These are phyloP conservation scores for Pterobdella sp. DNA, from an alignment of 2,888 invertebrate species.

Conservation along the genomic window DNA sequence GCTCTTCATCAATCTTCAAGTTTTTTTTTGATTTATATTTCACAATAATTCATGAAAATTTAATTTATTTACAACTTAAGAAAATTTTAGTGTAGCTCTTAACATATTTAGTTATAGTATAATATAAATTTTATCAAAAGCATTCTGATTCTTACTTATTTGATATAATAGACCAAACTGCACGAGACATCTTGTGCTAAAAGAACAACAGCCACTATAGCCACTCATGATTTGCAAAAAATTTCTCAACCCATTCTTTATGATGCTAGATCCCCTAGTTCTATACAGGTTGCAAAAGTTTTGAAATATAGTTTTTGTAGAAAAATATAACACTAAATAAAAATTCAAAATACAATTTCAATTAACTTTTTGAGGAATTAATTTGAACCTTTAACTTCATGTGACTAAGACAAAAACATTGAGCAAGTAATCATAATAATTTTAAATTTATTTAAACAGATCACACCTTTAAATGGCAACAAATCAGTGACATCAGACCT, in stretches of 20 bases:
- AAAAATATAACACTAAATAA: no score
- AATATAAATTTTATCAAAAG: background rate
- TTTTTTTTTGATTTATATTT: constrained; percentile 36
- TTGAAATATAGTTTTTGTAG: no score
- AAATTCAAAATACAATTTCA: no score
- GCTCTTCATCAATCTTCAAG: constrained; percentile 67
- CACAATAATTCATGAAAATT: background rate
- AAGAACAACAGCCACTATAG: constrained; percentile 69
- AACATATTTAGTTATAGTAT: background rate
- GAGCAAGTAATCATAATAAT: background rate
- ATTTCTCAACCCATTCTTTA: constrained; percentile 60
- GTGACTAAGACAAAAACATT: background rate
- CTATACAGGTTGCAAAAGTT: constrained; percentile 61
- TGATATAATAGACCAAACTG: constrained; percentile 58
- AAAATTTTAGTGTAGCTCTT: background rate
- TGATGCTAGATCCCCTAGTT: constrained; percentile 61
- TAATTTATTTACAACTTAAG: no score
- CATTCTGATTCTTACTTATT: background rate
- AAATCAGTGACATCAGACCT: constrained; percentile 61
- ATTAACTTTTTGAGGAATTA: no score
- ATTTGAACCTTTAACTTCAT: no score
- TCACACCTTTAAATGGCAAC: constrained; percentile 59
- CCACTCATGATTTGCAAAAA: constrained; percentile 69
- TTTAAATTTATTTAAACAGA: constrained; percentile 15
- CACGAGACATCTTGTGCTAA: constrained; percentile 65